phyloP scores from a whole-genome alignment of 2,797 vertebrate genomes.

The Mormyrus proboscirostris region DNA sequence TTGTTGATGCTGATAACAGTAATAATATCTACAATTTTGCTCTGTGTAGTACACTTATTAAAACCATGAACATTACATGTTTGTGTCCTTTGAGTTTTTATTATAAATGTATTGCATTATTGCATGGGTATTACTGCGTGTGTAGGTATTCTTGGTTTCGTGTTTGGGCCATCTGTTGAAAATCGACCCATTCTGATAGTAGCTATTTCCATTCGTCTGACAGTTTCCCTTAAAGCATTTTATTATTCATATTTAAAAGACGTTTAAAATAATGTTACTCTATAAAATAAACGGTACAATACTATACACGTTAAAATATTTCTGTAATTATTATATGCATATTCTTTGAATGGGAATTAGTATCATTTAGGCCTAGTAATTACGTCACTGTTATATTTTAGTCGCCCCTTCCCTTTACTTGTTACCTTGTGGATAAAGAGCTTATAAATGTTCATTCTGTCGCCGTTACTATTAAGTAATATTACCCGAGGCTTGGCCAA shows the following conservation, averaged over 20 bases:
- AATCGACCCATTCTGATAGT: background rate
- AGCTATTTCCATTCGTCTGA: background rate
- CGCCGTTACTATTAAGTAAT: background rate
- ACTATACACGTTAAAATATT: background rate
- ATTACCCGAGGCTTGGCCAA: background rate
- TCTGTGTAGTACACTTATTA: background rate
- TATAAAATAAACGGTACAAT: background rate
- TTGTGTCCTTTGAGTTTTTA: background rate
- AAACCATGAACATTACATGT: slow-evolving; percentile 1
- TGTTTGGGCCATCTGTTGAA: slow-evolving; percentile 8
- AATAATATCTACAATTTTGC: background rate
- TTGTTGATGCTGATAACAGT: background rate
- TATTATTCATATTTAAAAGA: background rate
- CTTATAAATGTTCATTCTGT: background rate
- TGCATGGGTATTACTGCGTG: background rate
- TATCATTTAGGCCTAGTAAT: background rate
- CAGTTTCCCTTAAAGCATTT: background rate
- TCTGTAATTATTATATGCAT: background rate
- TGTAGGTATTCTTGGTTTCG: background rate
- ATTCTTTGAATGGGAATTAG: background rate
- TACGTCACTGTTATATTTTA: background rate
- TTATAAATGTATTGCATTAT: slow-evolving; percentile 1
- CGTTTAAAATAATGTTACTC: background rate
- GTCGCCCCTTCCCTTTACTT: background rate
- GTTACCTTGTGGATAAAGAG: background rate